phyloP scores from a whole-genome alignment of 2,797 vertebrate genomes.

The Coluber constrictor region DNA sequence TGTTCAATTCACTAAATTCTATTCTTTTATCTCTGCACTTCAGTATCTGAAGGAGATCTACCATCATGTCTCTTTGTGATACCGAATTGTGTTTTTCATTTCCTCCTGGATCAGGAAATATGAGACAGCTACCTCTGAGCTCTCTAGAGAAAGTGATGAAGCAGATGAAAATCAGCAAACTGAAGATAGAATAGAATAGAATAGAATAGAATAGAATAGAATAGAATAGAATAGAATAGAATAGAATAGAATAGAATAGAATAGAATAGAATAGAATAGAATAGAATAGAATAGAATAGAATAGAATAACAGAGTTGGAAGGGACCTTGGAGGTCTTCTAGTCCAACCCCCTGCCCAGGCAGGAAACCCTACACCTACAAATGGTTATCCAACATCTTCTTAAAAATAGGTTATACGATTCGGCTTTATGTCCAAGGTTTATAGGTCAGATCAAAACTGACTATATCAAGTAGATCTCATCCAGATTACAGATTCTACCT shows the following conservation, averaged over 20 bases:
- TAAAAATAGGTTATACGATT: background rate
- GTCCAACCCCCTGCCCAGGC: too few relatives aligned
- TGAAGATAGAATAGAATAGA: background rate
- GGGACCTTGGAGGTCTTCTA: too few relatives aligned
- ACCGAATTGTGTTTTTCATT: background rate
- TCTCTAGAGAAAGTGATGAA: background rate
- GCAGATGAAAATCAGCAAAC: background rate
- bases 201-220: too few relatives aligned
- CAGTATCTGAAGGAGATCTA: background rate
- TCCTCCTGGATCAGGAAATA: background rate
- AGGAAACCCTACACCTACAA: too few relatives aligned
- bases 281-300: too few relatives aligned
- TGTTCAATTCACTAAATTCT: background rate
- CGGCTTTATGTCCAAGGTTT: background rate
- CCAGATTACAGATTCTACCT: background rate
- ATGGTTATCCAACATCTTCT: too few relatives aligned
- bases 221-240: too few relatives aligned
- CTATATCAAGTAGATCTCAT: conserved; percentile 4
- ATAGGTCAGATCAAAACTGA: background rate
- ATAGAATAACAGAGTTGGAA: too few relatives aligned
- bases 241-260: too few relatives aligned
- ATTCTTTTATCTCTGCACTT: background rate
- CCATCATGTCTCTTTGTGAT: background rate
- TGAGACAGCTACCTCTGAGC: background rate
- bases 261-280: too few relatives aligned